Percentiles rank a stretch among this genome's conserved stretches.
Evolutionary conservation across 1,140 invertebrate species (phyloP).

Genomic region (Drosophila varians): DNA sequence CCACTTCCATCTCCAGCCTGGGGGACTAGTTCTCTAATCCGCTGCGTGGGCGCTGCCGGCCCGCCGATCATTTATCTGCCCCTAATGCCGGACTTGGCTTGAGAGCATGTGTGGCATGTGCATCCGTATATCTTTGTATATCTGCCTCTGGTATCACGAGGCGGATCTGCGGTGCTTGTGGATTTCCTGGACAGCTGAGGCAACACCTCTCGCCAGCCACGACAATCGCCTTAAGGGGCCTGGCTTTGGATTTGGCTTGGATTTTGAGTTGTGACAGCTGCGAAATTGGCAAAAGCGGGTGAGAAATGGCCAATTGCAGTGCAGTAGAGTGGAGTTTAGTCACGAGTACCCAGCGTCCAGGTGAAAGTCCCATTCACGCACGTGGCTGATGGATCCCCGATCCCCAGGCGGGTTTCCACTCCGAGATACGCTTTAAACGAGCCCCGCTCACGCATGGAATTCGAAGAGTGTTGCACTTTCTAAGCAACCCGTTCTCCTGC

Average conservation of each 20-base stretch:
- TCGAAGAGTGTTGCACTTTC: constrained; percentile 1
- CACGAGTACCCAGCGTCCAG: constrained; percentile 19
- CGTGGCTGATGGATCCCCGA: constrained; percentile 19
- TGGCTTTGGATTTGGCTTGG: constrained; percentile 15
- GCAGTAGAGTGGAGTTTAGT: background rate
- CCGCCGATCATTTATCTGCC: constrained; percentile 58
- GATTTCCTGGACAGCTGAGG: constrained; percentile 39
- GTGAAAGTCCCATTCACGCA: constrained; percentile 44
- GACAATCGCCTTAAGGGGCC: constrained; percentile 35
- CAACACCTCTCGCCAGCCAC: constrained; percentile 28
- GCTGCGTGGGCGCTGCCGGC: constrained; percentile 42
- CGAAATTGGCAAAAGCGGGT: constrained; percentile 41
- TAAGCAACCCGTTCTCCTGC: background rate
- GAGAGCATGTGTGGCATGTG: background rate
- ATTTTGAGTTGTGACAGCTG: constrained; percentile 41
- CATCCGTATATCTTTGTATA: constrained; percentile 3
- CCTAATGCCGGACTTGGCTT: constrained; percentile 30
- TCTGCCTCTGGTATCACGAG: constrained; percentile 12
- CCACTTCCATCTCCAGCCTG: constrained; percentile 5
- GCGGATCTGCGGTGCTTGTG: constrained; percentile 20
- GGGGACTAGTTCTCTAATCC: constrained; percentile 33
- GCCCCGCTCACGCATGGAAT: constrained; percentile 30
- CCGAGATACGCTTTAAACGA: constrained; percentile 36
- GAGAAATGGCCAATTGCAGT: constrained; percentile 43
- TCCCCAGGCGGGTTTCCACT: constrained; percentile 20